Conservation (phyloP, 1,140 invertebrate species). For the Zeugodacus cucurbitae region DNA sequence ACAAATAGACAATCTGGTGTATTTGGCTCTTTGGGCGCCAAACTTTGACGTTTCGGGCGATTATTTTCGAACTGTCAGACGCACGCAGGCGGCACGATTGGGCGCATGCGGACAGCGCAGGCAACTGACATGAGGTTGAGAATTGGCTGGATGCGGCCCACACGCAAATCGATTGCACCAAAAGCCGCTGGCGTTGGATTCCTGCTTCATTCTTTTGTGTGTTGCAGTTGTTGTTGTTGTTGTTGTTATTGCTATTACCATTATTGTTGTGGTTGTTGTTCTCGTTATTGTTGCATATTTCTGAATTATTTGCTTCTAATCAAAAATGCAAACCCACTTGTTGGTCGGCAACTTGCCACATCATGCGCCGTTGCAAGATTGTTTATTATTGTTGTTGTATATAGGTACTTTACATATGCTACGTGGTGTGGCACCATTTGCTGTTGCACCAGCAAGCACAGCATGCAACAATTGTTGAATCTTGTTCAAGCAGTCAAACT, state of each 20-base stretch:
- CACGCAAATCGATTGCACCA: conserved; percentile 8
- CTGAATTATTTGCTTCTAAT: conserved; percentile 27
- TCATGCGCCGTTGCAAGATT: background rate
- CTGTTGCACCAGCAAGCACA: background rate
- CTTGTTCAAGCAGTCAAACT: background rate
- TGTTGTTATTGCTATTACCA: too few species aligned
- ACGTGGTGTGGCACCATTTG: background rate
- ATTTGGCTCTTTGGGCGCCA: conserved; percentile 23
- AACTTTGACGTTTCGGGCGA: conserved; percentile 27
- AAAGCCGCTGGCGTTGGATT: background rate
- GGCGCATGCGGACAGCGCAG: background rate
- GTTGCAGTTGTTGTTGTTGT: background rate
- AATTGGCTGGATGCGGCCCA: conserved; percentile 17
- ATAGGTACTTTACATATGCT: background rate
- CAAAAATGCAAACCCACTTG: conserved; percentile 27
- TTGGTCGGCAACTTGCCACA: background rate
- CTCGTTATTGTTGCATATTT: background rate
- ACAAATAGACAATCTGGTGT: background rate
- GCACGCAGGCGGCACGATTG: conserved; percentile 11
- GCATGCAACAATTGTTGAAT: background rate
- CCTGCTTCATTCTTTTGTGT: background rate
- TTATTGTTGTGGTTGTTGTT: background rate
- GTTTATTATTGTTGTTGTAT: background rate
- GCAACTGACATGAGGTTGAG: conserved; percentile 3
- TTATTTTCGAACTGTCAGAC: conserved; percentile 20